Evolutionary conservation across 2,113 vertebrate species (phyloP).

Genomic region (Lycaon pictus): DNA sequence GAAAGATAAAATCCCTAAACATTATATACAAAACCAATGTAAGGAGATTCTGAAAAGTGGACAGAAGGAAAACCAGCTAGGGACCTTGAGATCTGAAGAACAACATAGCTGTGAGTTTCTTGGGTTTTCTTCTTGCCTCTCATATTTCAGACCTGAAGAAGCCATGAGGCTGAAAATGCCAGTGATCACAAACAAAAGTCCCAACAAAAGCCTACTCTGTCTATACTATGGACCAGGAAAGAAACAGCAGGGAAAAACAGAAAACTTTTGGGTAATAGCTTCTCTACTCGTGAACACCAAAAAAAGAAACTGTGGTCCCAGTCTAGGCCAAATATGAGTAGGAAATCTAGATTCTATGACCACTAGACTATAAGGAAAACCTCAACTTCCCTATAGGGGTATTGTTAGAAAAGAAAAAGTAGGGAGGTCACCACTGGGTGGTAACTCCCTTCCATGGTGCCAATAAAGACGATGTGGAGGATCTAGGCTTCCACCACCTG

Average conservation of each 20-base stretch:
- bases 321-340: not conserved
- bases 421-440: fast-evolving
- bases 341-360: not conserved
- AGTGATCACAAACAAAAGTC: not conserved
- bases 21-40: not conserved
- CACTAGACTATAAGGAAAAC: not conserved
- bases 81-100: not conserved
- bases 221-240: not conserved
- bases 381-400: fast-evolving
- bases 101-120: not conserved
- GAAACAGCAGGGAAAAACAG: not conserved
- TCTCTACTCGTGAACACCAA: not conserved
- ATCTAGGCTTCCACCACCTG: not conserved
- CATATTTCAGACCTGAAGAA: not conserved
- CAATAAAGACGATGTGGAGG: not conserved
- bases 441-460: not conserved
- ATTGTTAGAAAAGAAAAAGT: not conserved
- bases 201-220: not conserved
- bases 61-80: not conserved
- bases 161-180: not conserved
- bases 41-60: not conserved
- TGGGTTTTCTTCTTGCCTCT: not conserved
- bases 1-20: not conserved
- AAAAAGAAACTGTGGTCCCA: not conserved
- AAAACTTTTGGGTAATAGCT: not conserved